Conservation (phyloP, 30 jellyfish, hydroid and myxozoan species). For the Chrysaora quinquecirrha region DNA sequence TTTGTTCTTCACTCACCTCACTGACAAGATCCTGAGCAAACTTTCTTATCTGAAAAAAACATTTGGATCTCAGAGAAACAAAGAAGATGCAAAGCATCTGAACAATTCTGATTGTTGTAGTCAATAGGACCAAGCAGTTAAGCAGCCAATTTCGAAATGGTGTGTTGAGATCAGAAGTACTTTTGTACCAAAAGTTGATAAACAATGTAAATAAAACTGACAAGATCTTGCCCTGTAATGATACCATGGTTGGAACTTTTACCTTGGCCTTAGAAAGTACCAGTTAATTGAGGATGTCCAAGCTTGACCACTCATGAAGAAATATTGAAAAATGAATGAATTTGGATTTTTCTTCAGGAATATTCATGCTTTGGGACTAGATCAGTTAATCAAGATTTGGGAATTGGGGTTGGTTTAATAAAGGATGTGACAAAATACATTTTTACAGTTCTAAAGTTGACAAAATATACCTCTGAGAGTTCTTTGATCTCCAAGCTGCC, state of each 20-base stretch:
- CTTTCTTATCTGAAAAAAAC: conserved; percentile 53
- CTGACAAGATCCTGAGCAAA: conserved; percentile 64
- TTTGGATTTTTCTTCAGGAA: too few relatives aligned
- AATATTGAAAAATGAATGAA: too few relatives aligned
- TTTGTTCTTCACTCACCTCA: conserved; percentile 48
- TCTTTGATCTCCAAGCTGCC: conserved; percentile 73
- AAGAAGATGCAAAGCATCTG: not conserved
- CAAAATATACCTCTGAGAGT: conserved; percentile 57
- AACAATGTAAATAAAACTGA: too few relatives aligned
- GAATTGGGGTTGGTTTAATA: not conserved
- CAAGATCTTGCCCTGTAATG: too few relatives aligned
- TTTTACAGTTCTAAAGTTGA: too few relatives aligned
- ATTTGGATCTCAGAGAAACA: not conserved
- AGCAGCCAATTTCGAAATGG: not conserved
- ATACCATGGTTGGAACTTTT: too few relatives aligned
- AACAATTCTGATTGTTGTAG: not conserved
- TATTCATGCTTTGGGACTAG: too few relatives aligned
- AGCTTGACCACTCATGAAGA: too few relatives aligned
- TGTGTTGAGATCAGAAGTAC: not conserved
- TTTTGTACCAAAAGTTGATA: too few relatives aligned
- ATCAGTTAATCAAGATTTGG: not conserved
- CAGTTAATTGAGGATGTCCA: too few relatives aligned
- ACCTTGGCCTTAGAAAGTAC: too few relatives aligned
- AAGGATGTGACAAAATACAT: not conserved
- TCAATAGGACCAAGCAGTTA: not conserved